Base-by-base conservation (phyloP, 2,888 invertebrate genomes). In the Macrophya alboannulata region DNA sequence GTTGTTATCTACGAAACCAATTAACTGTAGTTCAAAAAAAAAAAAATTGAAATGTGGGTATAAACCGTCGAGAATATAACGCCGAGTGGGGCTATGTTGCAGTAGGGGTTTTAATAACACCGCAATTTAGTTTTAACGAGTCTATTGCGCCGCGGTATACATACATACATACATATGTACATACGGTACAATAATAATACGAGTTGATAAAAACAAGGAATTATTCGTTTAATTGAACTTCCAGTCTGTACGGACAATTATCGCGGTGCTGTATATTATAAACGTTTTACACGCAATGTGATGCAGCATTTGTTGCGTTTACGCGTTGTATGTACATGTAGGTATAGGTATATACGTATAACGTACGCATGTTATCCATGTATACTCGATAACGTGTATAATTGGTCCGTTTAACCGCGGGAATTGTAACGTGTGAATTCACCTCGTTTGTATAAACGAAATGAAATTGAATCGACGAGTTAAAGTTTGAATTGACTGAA, bases 151-250 rank as follows among this genome's bases (percentile, higher is more conserved):
- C 3, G 31, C 71, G 71, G 31, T 15, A 15, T 31, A 31, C 3
- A 31, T 31, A 31, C 31, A 31, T n/a, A n/a, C n/a, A 15, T 31
- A 31, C 3, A 31, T 31, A 31, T 3, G 3, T n/a, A n/a, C n/a
- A n/a, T n/a, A 51, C 59, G 68, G 37, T 68, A 37, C 37, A 68
- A 48, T 37, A 68, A 48, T 55, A 55, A 10, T 62, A 71, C 37
- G 40, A 45, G 71, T 71, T 48, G 31, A 71, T 68, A 68, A 71
- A 83, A 83, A 83, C 65, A 71, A 45, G 48, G 37, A 51, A 68
- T 83, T 48, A 83, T 71, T 83, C 71, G 48, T 83, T 68, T 83
- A 83, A 83, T 83, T 83, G 71, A 83, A 83, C 83, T 83, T 65
- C 68, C 83, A 68, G 83, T 71, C 71, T 48, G 10, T 51, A 48